Conservation (phyloP, 2,113 vertebrate genomes). For the Menura novaehollandiae region DNA sequence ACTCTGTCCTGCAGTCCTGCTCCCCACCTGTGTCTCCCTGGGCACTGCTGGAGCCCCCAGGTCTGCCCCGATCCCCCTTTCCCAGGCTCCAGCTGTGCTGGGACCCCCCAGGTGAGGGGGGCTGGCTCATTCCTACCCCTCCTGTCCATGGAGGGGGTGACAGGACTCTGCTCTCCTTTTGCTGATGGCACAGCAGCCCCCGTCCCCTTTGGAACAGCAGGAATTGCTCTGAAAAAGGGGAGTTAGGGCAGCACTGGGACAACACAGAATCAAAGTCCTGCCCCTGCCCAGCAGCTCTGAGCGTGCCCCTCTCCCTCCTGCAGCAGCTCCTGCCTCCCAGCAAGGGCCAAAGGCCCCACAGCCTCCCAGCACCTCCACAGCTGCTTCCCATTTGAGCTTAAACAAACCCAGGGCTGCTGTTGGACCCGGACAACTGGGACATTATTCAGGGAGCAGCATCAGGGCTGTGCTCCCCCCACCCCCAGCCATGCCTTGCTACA, state of each 20-base stretch:
- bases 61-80: background rate
- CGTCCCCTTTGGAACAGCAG: fast-evolving
- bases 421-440: slow-evolving; percentile 26
- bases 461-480: background rate
- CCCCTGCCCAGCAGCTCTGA: background rate
- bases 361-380: slow-evolving; percentile 33
- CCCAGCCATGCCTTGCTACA: background rate
- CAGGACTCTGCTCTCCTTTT: too few relatives aligned
- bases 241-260: too few relatives aligned
- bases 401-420: slow-evolving; percentile 19
- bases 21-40: background rate
- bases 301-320: background rate
- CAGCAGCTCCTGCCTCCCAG: background rate
- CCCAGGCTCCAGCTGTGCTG: background rate
- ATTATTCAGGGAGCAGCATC: slow-evolving; percentile 32
- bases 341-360: background rate
- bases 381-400: slow-evolving; percentile 48
- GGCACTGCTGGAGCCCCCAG: background rate
- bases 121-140: background rate
- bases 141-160: fast-evolving
- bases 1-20: background rate
- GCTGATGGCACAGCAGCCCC: background rate
- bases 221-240: background rate
- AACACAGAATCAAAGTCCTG: background rate
- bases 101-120: background rate